phyloP scores from a whole-genome alignment of 2,797 vertebrate genomes.

The Sciurus carolinensis region DNA sequence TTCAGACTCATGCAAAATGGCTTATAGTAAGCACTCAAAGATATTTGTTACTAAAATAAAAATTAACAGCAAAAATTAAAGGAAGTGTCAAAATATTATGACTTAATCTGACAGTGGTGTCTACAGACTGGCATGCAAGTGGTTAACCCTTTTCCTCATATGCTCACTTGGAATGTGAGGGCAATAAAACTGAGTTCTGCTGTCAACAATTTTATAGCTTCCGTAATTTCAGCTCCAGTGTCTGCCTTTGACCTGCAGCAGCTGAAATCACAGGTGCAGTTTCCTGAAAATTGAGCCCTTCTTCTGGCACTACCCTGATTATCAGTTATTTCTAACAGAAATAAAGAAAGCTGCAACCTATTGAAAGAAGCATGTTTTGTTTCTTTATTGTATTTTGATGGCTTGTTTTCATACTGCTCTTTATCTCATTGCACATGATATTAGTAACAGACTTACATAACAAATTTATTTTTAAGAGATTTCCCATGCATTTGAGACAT shows the following conservation, averaged over 20 bases:
- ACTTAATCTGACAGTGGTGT: not conserved
- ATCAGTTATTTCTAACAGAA: conserved; percentile 50
- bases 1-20: not conserved
- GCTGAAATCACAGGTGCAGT: conserved; percentile 71
- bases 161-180: conserved; percentile 30
- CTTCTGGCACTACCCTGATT: not conserved
- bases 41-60: conserved; percentile 23
- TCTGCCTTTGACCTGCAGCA: conserved; percentile 69
- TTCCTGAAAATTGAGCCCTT: conserved; percentile 68
- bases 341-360: not conserved
- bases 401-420: not conserved
- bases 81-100: not conserved
- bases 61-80: conserved; percentile 34
- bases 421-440: not conserved
- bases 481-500: not conserved
- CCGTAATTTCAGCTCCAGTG: conserved; percentile 68
- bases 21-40: not conserved
- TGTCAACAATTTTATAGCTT: conserved; percentile 75
- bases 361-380: not conserved
- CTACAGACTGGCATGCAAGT: not conserved
- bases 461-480: conserved; percentile 17
- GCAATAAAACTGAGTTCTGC: conserved; percentile 71
- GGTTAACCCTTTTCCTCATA: conserved; percentile 45
- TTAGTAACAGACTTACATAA: conserved; percentile 42
- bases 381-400: not conserved